Evolutionary conservation across 2,888 invertebrate species (phyloP), one percentile per base, ranked within the genome.

Genomic region (Holacanthella duospinosa): DNA sequence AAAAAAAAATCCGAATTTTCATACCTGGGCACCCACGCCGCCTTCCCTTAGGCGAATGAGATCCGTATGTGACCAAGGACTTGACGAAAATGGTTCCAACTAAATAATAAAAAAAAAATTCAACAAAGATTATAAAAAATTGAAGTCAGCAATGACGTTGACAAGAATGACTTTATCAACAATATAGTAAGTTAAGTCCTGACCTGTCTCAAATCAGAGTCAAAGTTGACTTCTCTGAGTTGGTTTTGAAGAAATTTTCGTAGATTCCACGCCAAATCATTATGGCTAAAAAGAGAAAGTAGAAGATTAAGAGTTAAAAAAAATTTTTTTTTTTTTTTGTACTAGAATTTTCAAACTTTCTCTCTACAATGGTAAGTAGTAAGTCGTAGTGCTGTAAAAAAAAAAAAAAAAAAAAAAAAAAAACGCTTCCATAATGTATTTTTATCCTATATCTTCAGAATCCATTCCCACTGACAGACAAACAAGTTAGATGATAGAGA

Each of bases 1-100:
- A n/a, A 9, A 36, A 16, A 16, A 36, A 36, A 6, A 36, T 36
- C 9, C 36, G 36, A 36, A 6, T 16, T 36, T 36, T 36, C 12
- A 57, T 64, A 73, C 73, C 71, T 78, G 78, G 28, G 77, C 79
- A 36, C 77, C 78, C 1, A 79, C 71, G 62, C 74, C 74, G 29
- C 79, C 79, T 59, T 74, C 64, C 43, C 75, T 64, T 24, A 79
- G 70, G 43, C 79, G 69, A 4, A 76, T 75, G 28, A 79, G 77
- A 68, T 79, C 79, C 4, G 78, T 79, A 61, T 79, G 78, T 36
- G 73, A 73, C 72, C 73, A 67, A 29, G 66, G 66, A 65, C 71
- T 71, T 21, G 70, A 71, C 56, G 70, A 67, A 63, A 73, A 73
- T 57, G 73, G 73, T 61, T 70, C 73, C 64, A 64, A 66, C 72